Base-by-base conservation (phyloP, 2,888 invertebrate species). In the Sphinx pinastri region DNA sequence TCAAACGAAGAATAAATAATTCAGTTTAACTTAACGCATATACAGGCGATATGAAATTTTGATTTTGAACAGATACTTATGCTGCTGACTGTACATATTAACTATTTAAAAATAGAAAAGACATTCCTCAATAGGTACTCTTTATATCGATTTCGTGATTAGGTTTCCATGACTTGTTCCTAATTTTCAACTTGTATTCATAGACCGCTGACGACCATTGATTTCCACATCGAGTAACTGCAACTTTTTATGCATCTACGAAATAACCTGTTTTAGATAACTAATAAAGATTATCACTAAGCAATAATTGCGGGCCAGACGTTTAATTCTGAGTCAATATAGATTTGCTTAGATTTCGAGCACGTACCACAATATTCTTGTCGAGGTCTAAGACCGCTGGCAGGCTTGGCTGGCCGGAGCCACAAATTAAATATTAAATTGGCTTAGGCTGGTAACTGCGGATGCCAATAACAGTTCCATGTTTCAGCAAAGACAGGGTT, bases 401-500 rank as follows among this genome's bases (percentile, higher is more conserved):
- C 63, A 49, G 25, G 19, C 63, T 63, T 49, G 63, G 49, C 63
- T 47, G 49, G 63, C 19, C 47, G 38, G 60, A 47, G 47, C 47
- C 49, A 63, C 63, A 63, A 63, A 63, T 63, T 49, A 63, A 63
- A 63, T 63, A 63, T 63, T 63, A 49, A 63, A 63, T 45, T 19
- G 49, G 63, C 60, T 59, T 68, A 68, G 58, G 55, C 38, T 38
- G 59, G 52, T 47, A 51, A 68, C 58, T 68, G 51, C 19, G 68
- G 51, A 68, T 71, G 76, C 79, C 80, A 76, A 79, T 80, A 83
- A 81, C 75, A 78, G 73, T 77, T 75, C 74, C 72, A 77, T 81
- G 79, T 81, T 81, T 83, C 78, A 83, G 63, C 77, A 78, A 81
- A 81, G 82, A 82, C 82, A 83, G 77, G 76, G 78, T 72, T 77